Evolutionary conservation across 2,113 vertebrate genomes (phyloP).

Genomic region (Ailurus styani): DNA sequence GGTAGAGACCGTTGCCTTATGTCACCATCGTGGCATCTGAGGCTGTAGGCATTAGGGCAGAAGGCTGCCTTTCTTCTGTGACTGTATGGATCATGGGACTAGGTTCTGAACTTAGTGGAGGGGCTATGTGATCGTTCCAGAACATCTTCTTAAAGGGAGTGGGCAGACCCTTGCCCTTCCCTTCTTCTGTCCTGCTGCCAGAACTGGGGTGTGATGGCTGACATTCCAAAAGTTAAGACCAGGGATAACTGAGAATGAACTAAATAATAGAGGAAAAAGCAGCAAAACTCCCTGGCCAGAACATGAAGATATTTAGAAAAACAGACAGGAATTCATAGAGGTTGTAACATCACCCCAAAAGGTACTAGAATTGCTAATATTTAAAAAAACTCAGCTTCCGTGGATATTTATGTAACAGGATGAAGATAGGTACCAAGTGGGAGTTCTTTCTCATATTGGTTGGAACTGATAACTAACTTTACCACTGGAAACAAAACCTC

Average conservation of each 20-base stretch:
- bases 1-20: background rate
- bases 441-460: background rate
- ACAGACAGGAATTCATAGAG: background rate
- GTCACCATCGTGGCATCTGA: background rate
- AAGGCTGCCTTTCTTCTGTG: background rate
- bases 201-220: background rate
- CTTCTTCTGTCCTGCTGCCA: background rate
- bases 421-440: background rate
- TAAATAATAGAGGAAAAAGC: background rate
- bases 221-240: background rate
- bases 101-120: background rate
- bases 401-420: background rate
- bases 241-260: background rate
- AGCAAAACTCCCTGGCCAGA: background rate
- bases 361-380: background rate
- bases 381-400: background rate
- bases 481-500: background rate
- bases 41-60: background rate
- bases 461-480: background rate
- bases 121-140: background rate
- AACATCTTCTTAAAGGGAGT: background rate
- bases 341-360: background rate
- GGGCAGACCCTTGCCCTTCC: background rate
- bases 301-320: background rate
- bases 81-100: background rate